A percentile compares a stretch with the other conserved stretches of the same genome.
Conservation (phyloP, 2,797 vertebrate genomes). For the Agapornis canus region DNA sequence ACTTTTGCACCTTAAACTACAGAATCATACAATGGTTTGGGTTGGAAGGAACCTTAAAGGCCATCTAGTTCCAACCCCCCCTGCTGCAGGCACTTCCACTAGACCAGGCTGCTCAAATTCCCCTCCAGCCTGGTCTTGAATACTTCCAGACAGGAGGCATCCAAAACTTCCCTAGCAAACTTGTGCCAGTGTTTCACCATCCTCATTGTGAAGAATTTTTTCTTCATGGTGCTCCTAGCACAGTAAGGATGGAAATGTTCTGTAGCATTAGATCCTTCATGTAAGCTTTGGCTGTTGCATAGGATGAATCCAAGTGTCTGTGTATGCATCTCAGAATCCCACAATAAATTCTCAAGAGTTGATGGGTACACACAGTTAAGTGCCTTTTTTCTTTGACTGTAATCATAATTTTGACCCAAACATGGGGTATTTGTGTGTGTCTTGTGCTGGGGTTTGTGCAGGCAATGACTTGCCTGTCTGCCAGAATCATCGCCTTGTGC, state of each 20-base stretch:
- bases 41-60: not conserved
- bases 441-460: not conserved
- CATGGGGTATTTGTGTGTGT: not conserved
- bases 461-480: not conserved
- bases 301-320: not conserved
- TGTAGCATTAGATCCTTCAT: not conserved
- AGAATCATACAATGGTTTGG: not conserved
- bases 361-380: fast-evolving
- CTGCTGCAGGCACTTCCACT: not conserved
- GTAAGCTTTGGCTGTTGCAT: not conserved
- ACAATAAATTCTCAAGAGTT: not conserved
- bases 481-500: not conserved
- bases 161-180: not conserved
- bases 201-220: not conserved
- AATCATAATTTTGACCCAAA: not conserved
- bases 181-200: not conserved
- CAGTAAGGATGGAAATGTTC: not conserved
- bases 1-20: not conserved
- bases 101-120: not conserved
- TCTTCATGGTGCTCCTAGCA: not conserved
- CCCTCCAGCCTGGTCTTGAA: not conserved
- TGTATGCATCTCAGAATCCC: not conserved
- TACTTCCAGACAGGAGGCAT: not conserved
- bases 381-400: fast-evolving
- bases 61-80: not conserved